Conservation (phyloP, 2,888 invertebrate species). For the Ectemnius continuus region DNA sequence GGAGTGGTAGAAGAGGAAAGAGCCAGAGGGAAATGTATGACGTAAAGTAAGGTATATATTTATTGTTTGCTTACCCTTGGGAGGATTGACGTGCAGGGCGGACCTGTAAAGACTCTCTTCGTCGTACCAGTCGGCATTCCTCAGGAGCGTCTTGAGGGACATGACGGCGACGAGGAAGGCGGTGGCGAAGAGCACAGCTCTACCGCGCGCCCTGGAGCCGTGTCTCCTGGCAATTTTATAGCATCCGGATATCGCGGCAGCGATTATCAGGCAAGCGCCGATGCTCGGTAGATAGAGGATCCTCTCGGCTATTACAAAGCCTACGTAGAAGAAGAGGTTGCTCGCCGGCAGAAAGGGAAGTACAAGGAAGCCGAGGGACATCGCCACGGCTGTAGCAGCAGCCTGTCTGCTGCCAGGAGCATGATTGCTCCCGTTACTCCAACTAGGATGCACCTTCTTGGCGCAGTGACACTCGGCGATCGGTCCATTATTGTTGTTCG, state of each 20-base stretch:
- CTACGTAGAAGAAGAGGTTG: conserved; percentile 98
- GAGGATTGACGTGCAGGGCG: conserved; percentile 94
- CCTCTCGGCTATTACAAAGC: conserved; percentile 98
- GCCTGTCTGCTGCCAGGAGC: conserved; percentile 79
- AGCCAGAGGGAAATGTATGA: background rate
- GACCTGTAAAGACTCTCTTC: conserved; percentile 96
- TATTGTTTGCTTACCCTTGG: conserved; percentile 89
- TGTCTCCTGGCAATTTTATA: conserved; percentile 71
- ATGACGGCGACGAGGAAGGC: conserved; percentile 84
- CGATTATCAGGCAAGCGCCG: conserved; percentile 94
- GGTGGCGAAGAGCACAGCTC: conserved; percentile 55
- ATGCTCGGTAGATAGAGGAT: conserved; percentile 97
- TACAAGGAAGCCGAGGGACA: conserved; percentile 84
- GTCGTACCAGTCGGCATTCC: conserved; percentile 95
- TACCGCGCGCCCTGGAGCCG: conserved; percentile 75
- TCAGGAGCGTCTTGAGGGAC: conserved; percentile 85
- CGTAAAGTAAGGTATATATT: background rate
- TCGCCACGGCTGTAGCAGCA: conserved; percentile 82
- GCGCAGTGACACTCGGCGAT: conserved; percentile 78
- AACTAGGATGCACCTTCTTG: conserved; percentile 69
- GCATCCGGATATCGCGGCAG: conserved; percentile 79
- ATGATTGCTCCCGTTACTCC: conserved; percentile 64
- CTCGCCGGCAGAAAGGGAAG: conserved; percentile 97
- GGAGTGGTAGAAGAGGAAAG: background rate
- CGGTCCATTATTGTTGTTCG: conserved; percentile 84